Evolutionary conservation across 2,888 invertebrate genomes (phyloP).

Genomic region (Scrobipalpa atriplicella): DNA sequence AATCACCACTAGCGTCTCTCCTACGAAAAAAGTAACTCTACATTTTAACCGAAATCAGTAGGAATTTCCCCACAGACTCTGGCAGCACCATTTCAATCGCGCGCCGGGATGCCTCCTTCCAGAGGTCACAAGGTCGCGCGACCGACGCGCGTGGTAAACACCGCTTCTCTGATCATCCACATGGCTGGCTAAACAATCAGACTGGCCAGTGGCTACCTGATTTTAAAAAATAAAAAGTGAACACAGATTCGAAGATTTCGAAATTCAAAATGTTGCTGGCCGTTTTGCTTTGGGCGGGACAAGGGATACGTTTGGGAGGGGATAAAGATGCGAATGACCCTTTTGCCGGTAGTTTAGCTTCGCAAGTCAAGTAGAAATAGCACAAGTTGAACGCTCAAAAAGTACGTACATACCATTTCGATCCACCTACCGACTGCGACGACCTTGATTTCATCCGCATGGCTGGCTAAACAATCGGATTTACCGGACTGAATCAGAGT

Average conservation of each 20-base stretch:
- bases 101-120: conserved; percentile 61
- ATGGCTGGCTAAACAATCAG: conserved; percentile 5
- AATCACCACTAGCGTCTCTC: no score
- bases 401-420: no score
- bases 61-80: conserved; percentile 29
- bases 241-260: not conserved
- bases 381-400: no score
- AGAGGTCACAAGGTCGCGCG: conserved; percentile 74
- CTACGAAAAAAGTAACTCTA: not conserved
- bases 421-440: not conserved
- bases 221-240: not conserved
- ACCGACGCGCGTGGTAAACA: conserved; percentile 22
- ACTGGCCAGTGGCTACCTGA: not conserved
- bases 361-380: no score
- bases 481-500: no score
- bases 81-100: conserved; percentile 51
- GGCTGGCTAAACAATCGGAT: not conserved
- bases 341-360: not conserved
- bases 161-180: conserved; percentile 12
- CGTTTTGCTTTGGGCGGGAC: not conserved
- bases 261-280: not conserved
- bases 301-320: not conserved
- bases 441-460: not conserved
- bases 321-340: no score
- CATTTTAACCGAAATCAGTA: not conserved